Base-by-base conservation (phyloP, 2,888 invertebrate genomes). In the Syrphus vitripennis region DNA sequence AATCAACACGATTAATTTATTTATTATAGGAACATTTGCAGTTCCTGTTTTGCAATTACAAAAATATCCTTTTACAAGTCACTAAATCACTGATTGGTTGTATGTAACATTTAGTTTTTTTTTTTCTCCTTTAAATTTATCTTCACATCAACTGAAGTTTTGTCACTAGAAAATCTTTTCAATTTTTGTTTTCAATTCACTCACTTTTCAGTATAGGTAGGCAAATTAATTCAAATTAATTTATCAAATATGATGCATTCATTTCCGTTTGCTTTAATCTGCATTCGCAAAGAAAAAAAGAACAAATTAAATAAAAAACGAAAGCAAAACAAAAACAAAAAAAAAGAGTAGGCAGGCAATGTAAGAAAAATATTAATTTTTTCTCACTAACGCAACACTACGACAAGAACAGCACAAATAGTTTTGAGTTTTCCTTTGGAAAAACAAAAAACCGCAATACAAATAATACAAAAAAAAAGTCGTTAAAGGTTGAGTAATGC, bases 141-240 rank as follows among this genome's bases (percentile, higher is more conserved):
- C n/a, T 42, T 29, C 45, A 45, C 63, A 42, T 14, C 7, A 45
- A 65, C 14, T 45, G 1, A 67, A 53, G 61, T 61, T 69, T 61
- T 37, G 48, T 29, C 21, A 53, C n/a, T 29, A 4, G 21, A 70
- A 50, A 48, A 77, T 55, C 16, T 26, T 55, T 55, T 14, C 14
- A 26, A 42, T 14, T 31, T 53, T 31, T 19, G 14, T 48, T 50
- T 16, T 26, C 29, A 61, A 50, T 65, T 34, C 71, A 86, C 67
- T 81, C 81, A 77, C 81, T 71, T 70, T 45, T 65, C 24, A 31
- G 63, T 74, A 24, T 65, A 31, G 34, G 63, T 74, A 24, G 71
- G 69, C 74, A 86, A 86, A 81, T 86, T 81, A 81, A 86, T 86
- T 81, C 77, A 86, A 86, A 81, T 86, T 65, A 80, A 84, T 84